Evolutionary conservation across 2,113 vertebrate species (phyloP), one percentile per base, ranked within the genome.

Genomic region (Gnathonemus longibarbis): DNA sequence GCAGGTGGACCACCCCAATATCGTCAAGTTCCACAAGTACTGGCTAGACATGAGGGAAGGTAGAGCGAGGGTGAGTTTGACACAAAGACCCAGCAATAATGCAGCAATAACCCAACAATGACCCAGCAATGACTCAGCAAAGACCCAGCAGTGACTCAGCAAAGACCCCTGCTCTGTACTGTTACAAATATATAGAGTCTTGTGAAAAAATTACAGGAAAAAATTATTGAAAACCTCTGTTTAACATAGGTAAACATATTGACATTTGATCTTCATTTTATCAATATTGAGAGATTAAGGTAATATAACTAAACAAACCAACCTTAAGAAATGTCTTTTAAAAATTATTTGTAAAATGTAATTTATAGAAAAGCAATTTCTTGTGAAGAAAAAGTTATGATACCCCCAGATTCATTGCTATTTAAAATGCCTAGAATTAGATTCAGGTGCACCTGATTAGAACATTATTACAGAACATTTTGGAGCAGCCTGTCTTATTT

Each of bases 1-100:
- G 70, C 93, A 96, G 0, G 94, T 97, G 74, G 96, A 96, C 84
- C 96, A 96, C 56, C 96, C 96, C 91, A 97, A 97, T 92, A 96
- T 96, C 0, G 96, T 97, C 1, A 97, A 96, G 89, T 94, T 97
- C n/a, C 96, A 96, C 93, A 96, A 95, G 70, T 96, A 97, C 93
- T 97, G 96, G 96, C 93, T 96, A 92, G 96, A 96, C 0, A 93
- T 95, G 88, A 94, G 94, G 0, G 95, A 96, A 91, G 90, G 89
- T 0, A 92, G 92, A 42, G 96, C 95, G 0, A 92, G 96, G 94
- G 96, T 96, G 93, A 93, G 95, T 70, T 9, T 10, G 84, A 24
- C 27, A 10, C 77, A n/a, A 50, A 62, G 39, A 66, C 5, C 9
- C 27, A 50, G 49, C 52, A 53, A 19, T 5, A 1, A 52, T 8